phyloP scores from a whole-genome alignment of 30 jellyfish, hydroid and myxozoan genomes.

The Sanderia malayensis region DNA sequence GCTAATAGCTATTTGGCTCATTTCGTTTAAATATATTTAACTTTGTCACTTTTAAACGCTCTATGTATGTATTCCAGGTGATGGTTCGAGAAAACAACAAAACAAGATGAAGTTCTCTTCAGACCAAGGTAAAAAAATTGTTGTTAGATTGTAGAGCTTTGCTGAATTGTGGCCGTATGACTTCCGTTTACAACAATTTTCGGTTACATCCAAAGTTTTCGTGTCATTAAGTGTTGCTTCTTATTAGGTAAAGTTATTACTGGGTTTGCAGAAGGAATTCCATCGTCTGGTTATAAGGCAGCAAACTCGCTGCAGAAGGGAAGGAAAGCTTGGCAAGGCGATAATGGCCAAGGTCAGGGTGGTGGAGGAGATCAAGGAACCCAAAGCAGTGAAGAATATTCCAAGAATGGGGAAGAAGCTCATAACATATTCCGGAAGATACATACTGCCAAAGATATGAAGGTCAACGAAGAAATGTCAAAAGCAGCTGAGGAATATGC shows the following conservation, averaged over 20 bases:
- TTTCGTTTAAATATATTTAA: too few species aligned
- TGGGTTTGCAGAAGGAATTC: not conserved
- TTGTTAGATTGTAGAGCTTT: too few species aligned
- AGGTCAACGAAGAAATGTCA: slow-evolving; percentile 8
- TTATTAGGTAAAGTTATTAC: not conserved
- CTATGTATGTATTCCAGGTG: too few species aligned
- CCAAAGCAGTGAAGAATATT: not conserved
- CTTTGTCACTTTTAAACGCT: too few species aligned
- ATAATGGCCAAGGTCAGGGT: not conserved
- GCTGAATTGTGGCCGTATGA: too few species aligned
- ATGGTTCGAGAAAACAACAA: too few species aligned
- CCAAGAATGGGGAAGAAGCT: slow-evolving; percentile 10
- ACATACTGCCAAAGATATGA: slow-evolving; percentile 16
- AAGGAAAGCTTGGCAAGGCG: not conserved
- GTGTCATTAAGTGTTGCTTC: too few species aligned
- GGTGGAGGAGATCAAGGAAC: not conserved
- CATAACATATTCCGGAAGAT: slow-evolving; percentile 30
- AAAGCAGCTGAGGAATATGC: slow-evolving; percentile 37
- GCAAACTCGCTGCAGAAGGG: not conserved
- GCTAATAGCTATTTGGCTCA: too few species aligned
- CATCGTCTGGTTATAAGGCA: not conserved
- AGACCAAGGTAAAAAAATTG: too few species aligned
- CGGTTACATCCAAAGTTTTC: too few species aligned
- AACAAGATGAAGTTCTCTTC: too few species aligned
- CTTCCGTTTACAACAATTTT: too few species aligned